Evolutionary conservation across 2,113 vertebrate genomes (phyloP).

Genomic region (Calidris pygmaea): DNA sequence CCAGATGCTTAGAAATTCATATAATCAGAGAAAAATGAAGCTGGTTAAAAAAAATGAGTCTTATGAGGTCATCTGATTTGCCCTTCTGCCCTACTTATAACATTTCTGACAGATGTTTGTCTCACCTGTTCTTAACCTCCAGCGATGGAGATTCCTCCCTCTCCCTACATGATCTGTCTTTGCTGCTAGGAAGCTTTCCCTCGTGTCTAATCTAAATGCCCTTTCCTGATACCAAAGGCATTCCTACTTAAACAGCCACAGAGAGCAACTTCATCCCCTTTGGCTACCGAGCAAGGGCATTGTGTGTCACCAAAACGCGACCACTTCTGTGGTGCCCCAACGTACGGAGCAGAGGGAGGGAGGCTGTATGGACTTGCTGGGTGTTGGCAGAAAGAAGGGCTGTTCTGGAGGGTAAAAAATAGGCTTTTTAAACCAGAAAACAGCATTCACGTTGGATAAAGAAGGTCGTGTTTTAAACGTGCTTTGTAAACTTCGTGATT

Average conservation of each 20-base stretch:
- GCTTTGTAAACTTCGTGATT: not conserved
- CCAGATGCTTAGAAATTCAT: conserved; percentile 43
- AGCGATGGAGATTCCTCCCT: not conserved
- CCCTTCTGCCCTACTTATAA: conserved; percentile 45
- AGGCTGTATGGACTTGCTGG: not conserved
- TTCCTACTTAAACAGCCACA: not conserved
- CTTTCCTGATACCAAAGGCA: not conserved
- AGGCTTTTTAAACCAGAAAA: not conserved
- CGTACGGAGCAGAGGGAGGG: rapidly evolving
- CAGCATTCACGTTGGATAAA: not conserved
- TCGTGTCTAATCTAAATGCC: not conserved
- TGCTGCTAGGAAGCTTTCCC: not conserved
- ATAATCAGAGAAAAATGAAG: conserved; percentile 34
- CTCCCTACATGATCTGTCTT: not conserved
- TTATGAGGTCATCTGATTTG: conserved; percentile 54
- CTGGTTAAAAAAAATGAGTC: not conserved
- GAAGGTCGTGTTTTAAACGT: not conserved
- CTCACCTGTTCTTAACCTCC: conserved; percentile 62
- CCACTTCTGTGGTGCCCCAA: not conserved
- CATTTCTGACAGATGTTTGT: conserved; percentile 52
- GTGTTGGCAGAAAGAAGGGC: not conserved
- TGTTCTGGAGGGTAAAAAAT: not conserved
- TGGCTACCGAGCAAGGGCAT: not conserved
- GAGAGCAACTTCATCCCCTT: not conserved
- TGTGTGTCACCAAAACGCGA: not conserved